Base-by-base conservation (phyloP, 2,888 invertebrate genomes). In the Tenodera sinensis region DNA sequence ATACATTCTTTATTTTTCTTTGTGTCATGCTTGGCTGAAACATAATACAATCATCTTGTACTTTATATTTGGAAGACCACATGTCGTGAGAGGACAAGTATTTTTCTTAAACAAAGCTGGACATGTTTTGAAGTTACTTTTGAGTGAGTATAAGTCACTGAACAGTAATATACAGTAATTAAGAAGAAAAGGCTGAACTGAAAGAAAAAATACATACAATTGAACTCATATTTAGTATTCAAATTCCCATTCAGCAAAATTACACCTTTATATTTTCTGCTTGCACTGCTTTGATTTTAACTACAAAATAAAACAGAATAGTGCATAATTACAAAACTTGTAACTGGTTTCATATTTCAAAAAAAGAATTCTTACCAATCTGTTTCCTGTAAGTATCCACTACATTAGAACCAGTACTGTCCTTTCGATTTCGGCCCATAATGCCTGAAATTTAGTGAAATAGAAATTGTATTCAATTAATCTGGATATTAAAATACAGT, bases 1-100 rank as follows among this genome's bases (percentile, higher is more conserved):
- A 91, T 83, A 83, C 89, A 88, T 2, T 89, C 90, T 87, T 90
- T 90, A 81, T 89, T 91, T 89, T 91, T 91, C 89, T 90, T 91
- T 42, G 89, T 88, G 54, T 91, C 91, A 86, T 91, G 90, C 83
- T 87, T 90, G 27, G 90, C 91, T 91, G 54, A 34, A 89, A 88
- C 20, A 34, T 20, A 71, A 71, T 71, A 25, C 20, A 71, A 71
- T 6, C 20, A 71, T 54, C 47, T 9, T 71, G 54, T 20, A 71
- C 15, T 71, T 71, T 20, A 42, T 42, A 42, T 42, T 42, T 42
- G 12, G 42, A 42, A 42, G 34, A 34, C 34, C 7, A 34, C 34
- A 34, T 34, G 7, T 3, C 7, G 7, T 34, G 7, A 34, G 34
- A 34, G 7, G 9, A 12, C 42, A 42, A 42, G 12, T 1, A 0